These are phyloP conservation scores for Anneissia japonica DNA, from an alignment of 35 echinoderm and acorn worm species.

Conservation along the genomic window DNA sequence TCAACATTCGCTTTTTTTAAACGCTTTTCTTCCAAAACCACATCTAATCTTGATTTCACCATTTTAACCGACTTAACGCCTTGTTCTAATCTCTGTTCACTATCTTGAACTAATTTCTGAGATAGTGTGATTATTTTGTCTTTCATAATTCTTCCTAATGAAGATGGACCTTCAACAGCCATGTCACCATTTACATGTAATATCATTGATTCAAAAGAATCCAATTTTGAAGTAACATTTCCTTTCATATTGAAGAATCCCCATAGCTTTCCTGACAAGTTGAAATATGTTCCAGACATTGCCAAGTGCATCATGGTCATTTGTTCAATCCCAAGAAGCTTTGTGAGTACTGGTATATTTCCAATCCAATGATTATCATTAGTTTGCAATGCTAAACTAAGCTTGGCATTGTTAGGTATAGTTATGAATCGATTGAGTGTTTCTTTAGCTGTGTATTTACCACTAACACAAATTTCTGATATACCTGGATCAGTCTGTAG, in stretches of 20 bases:
- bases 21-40: background rate
- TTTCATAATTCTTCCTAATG: background rate
- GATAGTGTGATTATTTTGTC: background rate
- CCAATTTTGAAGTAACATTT: background rate
- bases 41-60: background rate
- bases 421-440: background rate
- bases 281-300: background rate
- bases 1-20: background rate
- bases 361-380: background rate
- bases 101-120: background rate
- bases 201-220: background rate
- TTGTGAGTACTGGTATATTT: background rate
- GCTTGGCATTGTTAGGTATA: background rate
- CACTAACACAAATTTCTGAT: background rate
- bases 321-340: background rate
- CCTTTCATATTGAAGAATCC: background rate
- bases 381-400: background rate
- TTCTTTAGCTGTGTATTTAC: background rate
- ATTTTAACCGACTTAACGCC: background rate
- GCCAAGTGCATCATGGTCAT: background rate
- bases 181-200: background rate
- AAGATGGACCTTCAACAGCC: background rate
- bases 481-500: no score
- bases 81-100: background rate
- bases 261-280: background rate